Base-by-base conservation (phyloP, 2,113 vertebrate genomes). In the Clarias batrachus region DNA sequence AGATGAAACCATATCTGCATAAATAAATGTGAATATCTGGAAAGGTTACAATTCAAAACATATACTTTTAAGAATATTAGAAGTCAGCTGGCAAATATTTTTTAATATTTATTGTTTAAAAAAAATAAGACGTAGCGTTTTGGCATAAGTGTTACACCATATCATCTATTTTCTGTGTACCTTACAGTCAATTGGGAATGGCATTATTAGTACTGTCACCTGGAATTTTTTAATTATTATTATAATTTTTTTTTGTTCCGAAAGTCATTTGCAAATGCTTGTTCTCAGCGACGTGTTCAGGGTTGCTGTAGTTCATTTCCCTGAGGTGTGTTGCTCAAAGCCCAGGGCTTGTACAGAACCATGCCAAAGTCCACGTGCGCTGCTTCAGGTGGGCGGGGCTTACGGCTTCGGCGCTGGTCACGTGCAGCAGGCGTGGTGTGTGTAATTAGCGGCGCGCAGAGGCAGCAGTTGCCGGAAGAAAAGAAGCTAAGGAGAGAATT, bases 311-410 rank as follows among this genome's bases (percentile, higher is more conserved):
- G 62, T 59, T 82, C 82, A 7, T 77, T 37, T 54, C 25, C 87
- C 56, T 88, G 65, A n/a, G 9, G 84, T 48, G 37, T 12, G n/a
- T 10, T 25, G 57, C 79, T 56, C 11, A 60, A 59, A 73, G 70
- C 27, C n/a, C 82, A 30, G 10, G 19, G 54, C 17, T 76, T 59
- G 83, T 81, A 85, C 85, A 87, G 83, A 57, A 83, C 91, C 93
- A 93, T 92, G 94, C 93, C 92, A 94, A 93, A 93, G 93, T 94
- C 93, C 94, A 95, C 94, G 94, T 95, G 95, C 91, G 63, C 57
- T 9, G 74, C 87, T 91, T 63, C 27, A 2, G 60, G 85, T 90
- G 91, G 95, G 94, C 92, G 93, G 88, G 89, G 90, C 63, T 91
- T 63, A 19, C 57, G 52, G 86, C 85, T 63, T 25, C 82, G 54